These are phyloP conservation scores for Puffinus mauretanicus DNA, from an alignment of 2,113 vertebrate genomes.

Conservation along the genomic window DNA sequence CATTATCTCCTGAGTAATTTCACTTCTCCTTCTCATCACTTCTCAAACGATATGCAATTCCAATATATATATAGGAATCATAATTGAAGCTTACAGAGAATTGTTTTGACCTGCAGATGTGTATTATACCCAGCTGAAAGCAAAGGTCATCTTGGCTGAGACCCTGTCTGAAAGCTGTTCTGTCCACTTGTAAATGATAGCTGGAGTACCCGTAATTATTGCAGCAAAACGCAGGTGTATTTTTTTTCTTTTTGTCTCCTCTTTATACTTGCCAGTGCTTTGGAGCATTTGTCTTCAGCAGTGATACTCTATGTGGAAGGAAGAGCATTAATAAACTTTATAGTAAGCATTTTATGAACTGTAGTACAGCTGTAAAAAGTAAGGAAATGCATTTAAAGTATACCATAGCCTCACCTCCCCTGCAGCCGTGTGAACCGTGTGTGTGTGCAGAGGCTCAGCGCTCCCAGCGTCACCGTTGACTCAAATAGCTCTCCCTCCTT, in stretches of 20 bases:
- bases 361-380: not conserved
- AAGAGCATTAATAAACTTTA: not conserved
- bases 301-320: not conserved
- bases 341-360: conserved; percentile 5
- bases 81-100: not conserved
- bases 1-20: not conserved
- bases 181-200: not conserved
- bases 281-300: not conserved
- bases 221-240: not conserved
- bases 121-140: not conserved
- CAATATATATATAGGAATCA: not conserved
- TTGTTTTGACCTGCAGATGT: not conserved
- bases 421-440: not conserved
- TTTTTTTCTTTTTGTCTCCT: too few species aligned
- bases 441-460: not conserved
- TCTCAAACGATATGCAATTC: not conserved
- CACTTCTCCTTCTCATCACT: not conserved
- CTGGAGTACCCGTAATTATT: not conserved
- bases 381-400: not conserved
- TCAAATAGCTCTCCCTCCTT: not conserved
- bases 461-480: not conserved
- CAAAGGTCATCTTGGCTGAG: not conserved
- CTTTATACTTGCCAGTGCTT: not conserved
- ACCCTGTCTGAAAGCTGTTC: not conserved
- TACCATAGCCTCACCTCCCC: not conserved